phyloP scores from a whole-genome alignment of 2,113 vertebrate genomes.

The Phasianus colchicus region DNA sequence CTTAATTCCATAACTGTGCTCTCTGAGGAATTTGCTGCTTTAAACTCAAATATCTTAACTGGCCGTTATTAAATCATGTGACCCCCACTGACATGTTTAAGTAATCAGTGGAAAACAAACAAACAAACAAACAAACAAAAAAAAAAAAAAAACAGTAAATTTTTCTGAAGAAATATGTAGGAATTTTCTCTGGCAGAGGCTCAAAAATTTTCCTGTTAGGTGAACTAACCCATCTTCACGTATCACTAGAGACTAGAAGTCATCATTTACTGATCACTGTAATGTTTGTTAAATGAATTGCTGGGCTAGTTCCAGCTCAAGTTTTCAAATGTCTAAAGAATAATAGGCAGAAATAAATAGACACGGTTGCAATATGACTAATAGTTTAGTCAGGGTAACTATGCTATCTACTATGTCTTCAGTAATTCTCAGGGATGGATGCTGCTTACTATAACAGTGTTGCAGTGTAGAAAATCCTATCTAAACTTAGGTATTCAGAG shows the following conservation, averaged over 20 bases:
- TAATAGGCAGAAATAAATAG: not conserved
- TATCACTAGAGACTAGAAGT: not conserved
- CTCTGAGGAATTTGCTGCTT: not conserved
- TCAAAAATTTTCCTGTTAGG: not conserved
- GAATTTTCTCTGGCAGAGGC: not conserved
- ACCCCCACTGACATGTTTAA: not conserved
- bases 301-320: not conserved
- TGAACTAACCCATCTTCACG: not conserved
- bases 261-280: not conserved
- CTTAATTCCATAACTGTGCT: not conserved
- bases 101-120: not conserved
- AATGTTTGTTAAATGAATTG: not conserved
- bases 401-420: not conserved
- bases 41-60: not conserved
- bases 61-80: not conserved
- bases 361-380: not conserved
- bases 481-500: not conserved
- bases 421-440: not conserved
- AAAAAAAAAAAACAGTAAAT: not conserved
- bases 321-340: not conserved
- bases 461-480: not conserved
- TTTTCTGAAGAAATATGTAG: not conserved
- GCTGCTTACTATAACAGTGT: not conserved
- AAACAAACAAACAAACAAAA: not conserved
- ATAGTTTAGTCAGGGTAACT: accelerated